These are phyloP conservation scores for Neria commutata DNA, from an alignment of 2,888 invertebrate genomes.

Conservation along the genomic window DNA sequence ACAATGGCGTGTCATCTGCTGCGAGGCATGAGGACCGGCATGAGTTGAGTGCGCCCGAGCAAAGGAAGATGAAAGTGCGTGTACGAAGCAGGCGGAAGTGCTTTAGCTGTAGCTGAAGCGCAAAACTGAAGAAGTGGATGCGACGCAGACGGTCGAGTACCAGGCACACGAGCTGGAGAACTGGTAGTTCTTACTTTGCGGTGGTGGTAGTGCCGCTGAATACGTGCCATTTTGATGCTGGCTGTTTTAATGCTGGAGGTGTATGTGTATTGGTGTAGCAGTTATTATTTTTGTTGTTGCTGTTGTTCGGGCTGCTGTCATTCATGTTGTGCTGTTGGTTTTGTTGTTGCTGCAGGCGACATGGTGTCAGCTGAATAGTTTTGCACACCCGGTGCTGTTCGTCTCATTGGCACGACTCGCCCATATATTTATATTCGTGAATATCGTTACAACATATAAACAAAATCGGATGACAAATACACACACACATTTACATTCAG, in stretches of 20 bases:
- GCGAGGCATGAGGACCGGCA: slow-evolving; percentile 27
- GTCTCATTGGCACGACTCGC: neutral
- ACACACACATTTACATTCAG: neutral
- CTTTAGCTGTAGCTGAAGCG: neutral
- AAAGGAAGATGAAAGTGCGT: slow-evolving; percentile 11
- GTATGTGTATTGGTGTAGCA: neutral
- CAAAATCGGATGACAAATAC: slow-evolving; percentile 3
- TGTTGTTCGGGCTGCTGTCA: slow-evolving; percentile 1
- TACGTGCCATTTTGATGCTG: no score
- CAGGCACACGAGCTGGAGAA: no score
- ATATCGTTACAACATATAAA: neutral
- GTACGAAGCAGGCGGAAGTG: neutral
- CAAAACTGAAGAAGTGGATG: neutral
- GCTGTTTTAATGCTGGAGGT: slow-evolving; percentile 1
- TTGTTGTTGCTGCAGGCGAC: slow-evolving; percentile 9
- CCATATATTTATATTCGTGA: neutral
- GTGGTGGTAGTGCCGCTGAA: slow-evolving; percentile 1
- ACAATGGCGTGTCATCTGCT: slow-evolving; percentile 23
- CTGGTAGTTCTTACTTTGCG: no score
- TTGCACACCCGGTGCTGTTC: slow-evolving; percentile 24
- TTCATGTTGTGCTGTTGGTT: neutral
- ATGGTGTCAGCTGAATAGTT: slow-evolving; percentile 8
- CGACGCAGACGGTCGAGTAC: neutral
- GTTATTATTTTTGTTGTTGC: neutral
- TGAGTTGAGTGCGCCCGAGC: neutral